Base-by-base conservation (phyloP, 1,140 invertebrate genomes). In the Cydia pomonella region DNA sequence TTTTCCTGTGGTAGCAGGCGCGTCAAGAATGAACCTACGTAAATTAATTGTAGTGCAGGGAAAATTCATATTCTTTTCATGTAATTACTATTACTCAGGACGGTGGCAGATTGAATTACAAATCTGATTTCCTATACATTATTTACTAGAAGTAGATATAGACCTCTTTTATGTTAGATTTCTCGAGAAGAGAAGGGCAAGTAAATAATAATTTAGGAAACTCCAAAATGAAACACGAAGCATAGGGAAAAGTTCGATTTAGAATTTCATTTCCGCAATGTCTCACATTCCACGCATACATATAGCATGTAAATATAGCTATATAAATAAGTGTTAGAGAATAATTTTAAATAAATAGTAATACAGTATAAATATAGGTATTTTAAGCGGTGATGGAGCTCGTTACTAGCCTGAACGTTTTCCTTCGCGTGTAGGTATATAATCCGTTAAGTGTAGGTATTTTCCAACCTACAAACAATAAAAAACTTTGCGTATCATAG, bases 221-320 rank as follows among this genome's bases (percentile, higher is more conserved):
- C 33, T 38, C 33, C 33, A 38, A 10, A 38, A 38, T 10, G 0
- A 38, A 10, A 38, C 33, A 38, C 29, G 0, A 33, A 33, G 29
- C 33, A 10, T 38, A 44, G 3, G 41, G 41, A 44, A 44, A 44
- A 44, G 41, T 50, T 18, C n/a, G n/a, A 50, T n/a, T 50, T 50
- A 50, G 7, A 23, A 59, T 23, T 59, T 59, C 53, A 59, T 59
- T 59, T 59, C 53, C 21, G 53, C 21, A 59, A 23, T 59, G 53
- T 59, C 21, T 59, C 53, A 59, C 18, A 23, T 23, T 6, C 18
- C n/a, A 18, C 21, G 53, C 21, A 23, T 23, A 21, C 18, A 23
- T 23, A 23, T 23, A 21, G 1, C n/a, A 21, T 50, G 10, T 12
- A 10, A 23, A 12, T 23, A 23, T 23, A 59, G n/a, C 18, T 21